Evolutionary conservation across 53 echinoderm and acorn worm genomes (phyloP).

Genomic region (Astropecten irregularis): DNA sequence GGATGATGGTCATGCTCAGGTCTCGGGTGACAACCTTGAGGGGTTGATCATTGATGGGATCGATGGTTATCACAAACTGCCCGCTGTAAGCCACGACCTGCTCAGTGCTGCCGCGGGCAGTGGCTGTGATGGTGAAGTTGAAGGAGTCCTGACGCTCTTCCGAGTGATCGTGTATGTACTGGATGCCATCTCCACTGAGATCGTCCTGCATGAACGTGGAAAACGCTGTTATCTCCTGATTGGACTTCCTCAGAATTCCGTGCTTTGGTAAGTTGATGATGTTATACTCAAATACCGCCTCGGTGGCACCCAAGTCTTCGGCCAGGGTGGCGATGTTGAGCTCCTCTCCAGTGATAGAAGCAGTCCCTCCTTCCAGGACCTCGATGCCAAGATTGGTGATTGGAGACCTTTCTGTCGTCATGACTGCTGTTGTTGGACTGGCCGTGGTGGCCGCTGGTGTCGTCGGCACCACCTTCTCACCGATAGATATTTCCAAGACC

Average conservation of each 20-base stretch:
- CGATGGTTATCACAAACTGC: conserved; percentile 62
- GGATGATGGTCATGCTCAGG: conserved; percentile 76
- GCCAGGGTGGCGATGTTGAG: conserved; percentile 60
- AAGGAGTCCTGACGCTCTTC: conserved; percentile 80
- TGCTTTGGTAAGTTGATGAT: conserved; percentile 66
- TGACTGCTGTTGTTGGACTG: conserved; percentile 21
- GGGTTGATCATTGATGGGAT: conserved; percentile 89
- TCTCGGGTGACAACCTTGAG: conserved; percentile 78
- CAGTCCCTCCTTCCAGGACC: conserved; percentile 76
- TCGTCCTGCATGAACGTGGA: conserved; percentile 70
- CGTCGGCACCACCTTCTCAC: conserved; percentile 39
- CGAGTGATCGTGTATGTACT: conserved; percentile 88
- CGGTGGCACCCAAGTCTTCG: conserved; percentile 45
- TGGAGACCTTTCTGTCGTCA: conserved; percentile 17
- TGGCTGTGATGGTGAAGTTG: conserved; percentile 72
- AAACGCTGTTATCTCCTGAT: conserved; percentile 64
- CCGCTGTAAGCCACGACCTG: conserved; percentile 42
- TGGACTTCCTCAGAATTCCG: conserved; percentile 61
- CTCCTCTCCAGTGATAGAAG: conserved; percentile 66
- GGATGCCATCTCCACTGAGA: conserved; percentile 55
- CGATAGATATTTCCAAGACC: conserved; percentile 63
- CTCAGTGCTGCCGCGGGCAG: conserved; percentile 45
- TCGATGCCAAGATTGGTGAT: conserved; percentile 61
- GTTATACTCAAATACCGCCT: conserved; percentile 63
- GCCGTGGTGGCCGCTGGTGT: conserved; percentile 26